These are phyloP conservation scores for Oxygymnocypris stewartii DNA, from an alignment of 2,113 vertebrate genomes.

Conservation along the genomic window DNA sequence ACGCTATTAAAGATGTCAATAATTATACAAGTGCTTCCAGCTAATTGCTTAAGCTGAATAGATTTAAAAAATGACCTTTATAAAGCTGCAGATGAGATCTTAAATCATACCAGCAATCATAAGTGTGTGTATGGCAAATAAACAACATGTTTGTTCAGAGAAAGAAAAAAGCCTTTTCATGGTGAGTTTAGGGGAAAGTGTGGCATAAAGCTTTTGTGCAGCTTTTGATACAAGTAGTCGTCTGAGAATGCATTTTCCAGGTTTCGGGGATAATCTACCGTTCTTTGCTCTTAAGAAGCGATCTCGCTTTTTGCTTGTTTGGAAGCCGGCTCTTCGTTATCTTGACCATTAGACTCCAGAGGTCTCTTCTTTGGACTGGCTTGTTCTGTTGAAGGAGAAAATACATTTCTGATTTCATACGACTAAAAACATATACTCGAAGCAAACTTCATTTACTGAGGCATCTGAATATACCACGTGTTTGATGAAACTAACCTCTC, in stretches of 20 bases:
- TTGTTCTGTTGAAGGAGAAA: slow-evolving; percentile 57
- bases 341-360: slow-evolving; percentile 75
- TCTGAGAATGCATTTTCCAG: slow-evolving; percentile 10
- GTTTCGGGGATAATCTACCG: slow-evolving; percentile 20
- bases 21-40: not conserved
- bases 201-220: not conserved
- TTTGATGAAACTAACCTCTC: not conserved
- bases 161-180: not conserved
- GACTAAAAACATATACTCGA: not conserved
- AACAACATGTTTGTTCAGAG: not conserved
- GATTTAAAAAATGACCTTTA: not conserved
- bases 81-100: not conserved
- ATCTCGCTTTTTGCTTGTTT: slow-evolving; percentile 93
- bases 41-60: not conserved
- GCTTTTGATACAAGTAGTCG: not conserved
- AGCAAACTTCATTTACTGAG: not conserved
- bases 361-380: slow-evolving; percentile 83
- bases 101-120: slow-evolving; percentile 14
- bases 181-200: not conserved
- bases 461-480: not conserved
- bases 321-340: slow-evolving; percentile 73
- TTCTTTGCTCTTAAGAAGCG: slow-evolving; percentile 76
- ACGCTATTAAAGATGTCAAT: not conserved
- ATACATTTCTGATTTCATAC: not conserved
- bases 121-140: not conserved